These are phyloP conservation scores for Triplophysa rosa DNA, from an alignment of 2,113 vertebrate species.

Conservation along the genomic window DNA sequence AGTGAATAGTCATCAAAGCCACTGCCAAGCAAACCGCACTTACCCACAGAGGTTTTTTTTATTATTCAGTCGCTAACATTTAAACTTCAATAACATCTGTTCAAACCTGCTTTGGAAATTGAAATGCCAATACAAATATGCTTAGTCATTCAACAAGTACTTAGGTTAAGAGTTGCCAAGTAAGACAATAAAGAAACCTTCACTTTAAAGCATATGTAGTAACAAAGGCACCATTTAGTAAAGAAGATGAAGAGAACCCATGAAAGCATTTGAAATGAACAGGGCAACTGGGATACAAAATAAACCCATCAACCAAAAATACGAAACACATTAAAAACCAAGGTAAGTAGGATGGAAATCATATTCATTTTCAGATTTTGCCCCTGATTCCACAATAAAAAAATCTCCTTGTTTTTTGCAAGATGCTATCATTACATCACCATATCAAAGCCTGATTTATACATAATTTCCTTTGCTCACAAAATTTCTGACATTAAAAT, in stretches of 20 bases:
- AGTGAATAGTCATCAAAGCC: conserved; percentile 25
- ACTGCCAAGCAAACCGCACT: conserved; percentile 13
- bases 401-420: too few relatives aligned
- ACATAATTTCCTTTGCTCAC: neutral
- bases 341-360: too few relatives aligned
- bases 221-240: conserved; percentile 2
- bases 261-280: neutral
- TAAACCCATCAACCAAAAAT: too few relatives aligned
- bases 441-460: too few relatives aligned
- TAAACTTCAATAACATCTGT: conserved; percentile 29
- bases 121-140: neutral
- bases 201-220: neutral
- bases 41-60: neutral
- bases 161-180: neutral
- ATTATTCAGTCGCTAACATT: neutral
- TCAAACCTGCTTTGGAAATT: neutral
- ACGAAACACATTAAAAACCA: too few relatives aligned
- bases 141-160: conserved; percentile 14
- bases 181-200: conserved; percentile 7
- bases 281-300: neutral
- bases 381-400: too few relatives aligned
- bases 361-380: too few relatives aligned
- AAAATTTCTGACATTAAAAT: neutral
- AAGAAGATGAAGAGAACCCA: neutral
- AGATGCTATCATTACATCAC: too few relatives aligned